Evolutionary conservation across 2,888 invertebrate species (phyloP).

Genomic region (Drosophila peninsularis): DNA sequence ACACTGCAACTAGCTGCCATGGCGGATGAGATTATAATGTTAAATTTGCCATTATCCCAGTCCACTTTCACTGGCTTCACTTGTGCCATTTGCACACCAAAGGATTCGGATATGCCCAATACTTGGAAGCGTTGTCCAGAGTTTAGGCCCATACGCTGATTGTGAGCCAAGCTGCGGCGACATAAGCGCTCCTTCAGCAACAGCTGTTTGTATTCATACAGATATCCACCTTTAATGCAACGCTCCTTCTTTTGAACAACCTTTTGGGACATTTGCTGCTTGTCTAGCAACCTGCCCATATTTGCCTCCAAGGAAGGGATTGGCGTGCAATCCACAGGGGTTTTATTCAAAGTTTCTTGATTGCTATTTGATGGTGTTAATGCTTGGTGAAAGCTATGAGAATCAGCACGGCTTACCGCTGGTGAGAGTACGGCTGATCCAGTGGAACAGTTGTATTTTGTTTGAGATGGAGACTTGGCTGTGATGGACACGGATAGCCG

Average conservation of each 20-base stretch:
- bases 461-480: constrained; percentile 1
- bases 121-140: constrained; percentile 26
- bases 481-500: constrained; percentile 23
- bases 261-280: not conserved
- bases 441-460: not conserved
- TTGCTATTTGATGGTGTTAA: constrained; percentile 4
- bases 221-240: constrained; percentile 35
- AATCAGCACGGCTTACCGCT: not conserved
- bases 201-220: constrained; percentile 32
- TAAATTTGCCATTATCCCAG: constrained; percentile 16
- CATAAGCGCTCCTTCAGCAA: constrained; percentile 43
- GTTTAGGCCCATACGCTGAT: constrained; percentile 43
- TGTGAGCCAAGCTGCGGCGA: constrained; percentile 41
- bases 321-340: constrained; percentile 13
- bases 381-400: constrained; percentile 15
- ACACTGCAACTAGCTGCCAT: constrained; percentile 9
- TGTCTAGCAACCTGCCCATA: constrained; percentile 13
- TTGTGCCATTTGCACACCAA: constrained; percentile 38
- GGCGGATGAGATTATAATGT: constrained; percentile 26
- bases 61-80: constrained; percentile 13
- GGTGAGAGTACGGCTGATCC: not conserved
- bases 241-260: constrained; percentile 17
- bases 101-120: constrained; percentile 26
- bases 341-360: constrained; percentile 5
- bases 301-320: constrained; percentile 18